Percentiles rank a stretch among this genome's conserved stretches.
phyloP scores from a whole-genome alignment of 2,888 invertebrate species.

The Hesperia comma region DNA sequence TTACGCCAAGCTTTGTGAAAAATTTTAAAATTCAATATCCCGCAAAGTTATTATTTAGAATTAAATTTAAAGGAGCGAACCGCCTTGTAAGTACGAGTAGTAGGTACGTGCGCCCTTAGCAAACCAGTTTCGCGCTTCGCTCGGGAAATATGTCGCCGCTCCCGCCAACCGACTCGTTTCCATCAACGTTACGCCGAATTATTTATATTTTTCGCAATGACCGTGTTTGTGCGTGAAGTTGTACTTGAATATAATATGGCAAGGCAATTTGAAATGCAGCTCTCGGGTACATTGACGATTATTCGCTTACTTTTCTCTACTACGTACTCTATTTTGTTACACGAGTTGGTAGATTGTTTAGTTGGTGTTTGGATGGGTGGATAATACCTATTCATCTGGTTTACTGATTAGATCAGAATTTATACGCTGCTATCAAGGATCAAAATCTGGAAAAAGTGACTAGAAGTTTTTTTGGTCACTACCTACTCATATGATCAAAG shows the following conservation, averaged over 20 bases:
- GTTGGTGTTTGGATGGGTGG: background rate
- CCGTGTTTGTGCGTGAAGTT: conserved; percentile 32
- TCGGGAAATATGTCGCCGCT: conserved; percentile 75
- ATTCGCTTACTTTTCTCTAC: conserved; percentile 6
- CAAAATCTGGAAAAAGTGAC: too few relatives aligned
- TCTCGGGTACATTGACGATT: background rate
- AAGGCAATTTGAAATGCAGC: conserved; percentile 27
- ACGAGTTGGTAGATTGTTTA: background rate
- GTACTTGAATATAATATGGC: conserved; percentile 23
- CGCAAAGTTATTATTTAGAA: conserved; percentile 1
- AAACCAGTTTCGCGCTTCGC: conserved; percentile 76
- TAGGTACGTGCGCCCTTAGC: conserved; percentile 38
- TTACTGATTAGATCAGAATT: too few relatives aligned
- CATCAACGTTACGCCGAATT: conserved; percentile 64
- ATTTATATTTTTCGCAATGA: conserved; percentile 53
- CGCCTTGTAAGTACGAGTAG: conserved; percentile 48
- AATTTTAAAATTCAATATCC: background rate
- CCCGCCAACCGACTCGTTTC: conserved; percentile 67
- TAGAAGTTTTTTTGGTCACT: background rate
- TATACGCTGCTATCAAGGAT: too few relatives aligned
- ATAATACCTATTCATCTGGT: background rate
- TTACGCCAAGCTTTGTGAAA: too few relatives aligned
- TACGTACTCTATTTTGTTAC: background rate
- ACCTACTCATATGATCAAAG: background rate
- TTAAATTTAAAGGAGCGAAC: conserved; percentile 29